These are phyloP conservation scores for Anarhynchus alexandrinus DNA, from an alignment of 2,113 vertebrate genomes.

Conservation along the genomic window DNA sequence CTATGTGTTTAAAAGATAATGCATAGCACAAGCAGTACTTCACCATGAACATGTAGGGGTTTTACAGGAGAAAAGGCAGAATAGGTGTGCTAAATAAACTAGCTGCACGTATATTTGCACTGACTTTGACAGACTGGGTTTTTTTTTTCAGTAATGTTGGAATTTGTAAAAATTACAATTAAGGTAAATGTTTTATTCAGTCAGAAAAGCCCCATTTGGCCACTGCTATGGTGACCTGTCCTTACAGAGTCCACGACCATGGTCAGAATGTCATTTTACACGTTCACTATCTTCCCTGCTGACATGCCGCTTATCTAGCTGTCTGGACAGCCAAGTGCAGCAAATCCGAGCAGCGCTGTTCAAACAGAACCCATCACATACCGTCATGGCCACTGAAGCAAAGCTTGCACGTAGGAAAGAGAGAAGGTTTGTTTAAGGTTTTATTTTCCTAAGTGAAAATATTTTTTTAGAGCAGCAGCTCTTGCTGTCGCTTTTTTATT, in stretches of 20 bases:
- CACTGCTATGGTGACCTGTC: background rate
- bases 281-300: background rate
- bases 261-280: background rate
- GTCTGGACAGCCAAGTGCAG: conserved; percentile 29
- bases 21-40: background rate
- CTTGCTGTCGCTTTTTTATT: background rate
- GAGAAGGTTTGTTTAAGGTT: background rate
- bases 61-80: background rate
- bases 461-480: conserved; percentile 35
- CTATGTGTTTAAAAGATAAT: background rate
- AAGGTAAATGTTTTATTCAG: background rate
- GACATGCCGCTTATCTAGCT: conserved; percentile 26
- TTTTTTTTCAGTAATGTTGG: background rate
- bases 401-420: conserved; percentile 4
- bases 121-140: background rate
- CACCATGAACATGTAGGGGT: background rate
- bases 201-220: background rate
- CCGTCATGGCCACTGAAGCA: conserved; percentile 47
- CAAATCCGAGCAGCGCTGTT: background rate
- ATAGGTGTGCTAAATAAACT: background rate
- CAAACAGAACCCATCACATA: conserved; percentile 35
- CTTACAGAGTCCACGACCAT: background rate
- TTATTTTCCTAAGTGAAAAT: background rate
- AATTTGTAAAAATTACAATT: background rate
- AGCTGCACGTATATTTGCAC: background rate